Percentiles rank a stretch among this genome's conserved stretches.
These are phyloP conservation scores for Gortyna flavago DNA, from an alignment of 2,888 invertebrate species.

Conservation along the genomic window DNA sequence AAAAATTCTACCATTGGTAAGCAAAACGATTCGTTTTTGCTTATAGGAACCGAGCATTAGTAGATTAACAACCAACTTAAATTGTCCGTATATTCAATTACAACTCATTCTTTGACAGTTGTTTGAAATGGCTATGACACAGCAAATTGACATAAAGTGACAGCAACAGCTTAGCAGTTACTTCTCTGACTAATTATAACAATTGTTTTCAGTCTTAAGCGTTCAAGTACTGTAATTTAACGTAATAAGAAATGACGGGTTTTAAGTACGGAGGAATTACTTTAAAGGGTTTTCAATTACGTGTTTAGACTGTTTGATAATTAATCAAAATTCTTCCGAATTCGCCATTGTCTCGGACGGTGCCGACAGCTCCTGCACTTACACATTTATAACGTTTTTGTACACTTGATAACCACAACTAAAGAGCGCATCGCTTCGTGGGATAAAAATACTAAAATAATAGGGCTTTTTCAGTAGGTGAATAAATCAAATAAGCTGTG, in stretches of 20 bases:
- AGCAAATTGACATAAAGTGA: background rate
- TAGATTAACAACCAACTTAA: background rate
- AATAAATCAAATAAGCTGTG: background rate
- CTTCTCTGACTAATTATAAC: background rate
- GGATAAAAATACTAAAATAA: background rate
- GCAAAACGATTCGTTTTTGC: no score
- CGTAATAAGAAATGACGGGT: slow-evolving; percentile 2
- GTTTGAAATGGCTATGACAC: background rate
- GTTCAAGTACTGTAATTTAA: slow-evolving; percentile 7
- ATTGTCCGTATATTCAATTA: background rate
- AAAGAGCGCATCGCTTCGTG: background rate
- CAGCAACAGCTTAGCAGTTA: background rate
- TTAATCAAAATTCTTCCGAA: background rate
- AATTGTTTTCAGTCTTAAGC: background rate
- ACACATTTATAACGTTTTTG: no score
- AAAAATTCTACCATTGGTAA: no score
- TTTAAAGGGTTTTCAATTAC: background rate
- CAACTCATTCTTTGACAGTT: background rate
- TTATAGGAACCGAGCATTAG: no score
- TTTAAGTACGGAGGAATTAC: background rate
- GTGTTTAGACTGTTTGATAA: background rate
- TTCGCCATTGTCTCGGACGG: no score
- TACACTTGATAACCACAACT: background rate
- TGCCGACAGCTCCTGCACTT: no score
- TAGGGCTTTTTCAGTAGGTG: background rate